Conservation (phyloP, 2,797 vertebrate genomes). For the Platyrinchus mystaceus region DNA sequence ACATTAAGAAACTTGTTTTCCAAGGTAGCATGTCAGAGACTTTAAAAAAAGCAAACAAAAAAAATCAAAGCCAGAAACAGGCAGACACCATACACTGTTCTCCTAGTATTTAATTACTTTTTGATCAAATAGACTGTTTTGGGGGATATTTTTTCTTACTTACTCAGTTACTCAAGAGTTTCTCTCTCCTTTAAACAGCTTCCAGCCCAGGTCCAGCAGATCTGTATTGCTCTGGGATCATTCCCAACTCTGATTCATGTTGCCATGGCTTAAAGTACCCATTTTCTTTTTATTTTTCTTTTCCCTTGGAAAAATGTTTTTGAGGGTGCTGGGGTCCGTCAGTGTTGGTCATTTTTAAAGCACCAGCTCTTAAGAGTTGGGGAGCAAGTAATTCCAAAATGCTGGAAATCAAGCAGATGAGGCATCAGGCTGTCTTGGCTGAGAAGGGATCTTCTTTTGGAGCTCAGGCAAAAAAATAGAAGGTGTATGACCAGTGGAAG, state of each 20-base stretch:
- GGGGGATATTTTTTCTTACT: neutral
- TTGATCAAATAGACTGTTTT: neutral
- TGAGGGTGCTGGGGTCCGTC: neutral
- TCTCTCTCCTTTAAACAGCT: neutral
- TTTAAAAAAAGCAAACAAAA: neutral
- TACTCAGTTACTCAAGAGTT: neutral
- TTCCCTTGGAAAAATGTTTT: neutral
- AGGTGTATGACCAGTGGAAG: neutral
- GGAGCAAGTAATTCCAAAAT: neutral
- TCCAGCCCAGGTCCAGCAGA: neutral
- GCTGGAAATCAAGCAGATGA: neutral
- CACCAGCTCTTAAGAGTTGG: neutral
- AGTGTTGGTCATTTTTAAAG: neutral
- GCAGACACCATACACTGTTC: neutral
- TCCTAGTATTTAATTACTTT: neutral
- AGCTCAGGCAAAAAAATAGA: neutral
- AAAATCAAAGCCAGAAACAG: neutral
- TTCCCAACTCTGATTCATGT: neutral
- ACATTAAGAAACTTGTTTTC: neutral
- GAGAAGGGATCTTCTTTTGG: neutral
- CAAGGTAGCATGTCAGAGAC: neutral
- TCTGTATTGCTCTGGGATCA: neutral
- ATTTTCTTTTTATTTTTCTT: neutral
- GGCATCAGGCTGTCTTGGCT: neutral
- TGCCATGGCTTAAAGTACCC: neutral